Evolutionary conservation across 1,140 invertebrate species (phyloP), one percentile per base, ranked within the genome.

Genomic region (Aphaenogaster ashmeadi): DNA sequence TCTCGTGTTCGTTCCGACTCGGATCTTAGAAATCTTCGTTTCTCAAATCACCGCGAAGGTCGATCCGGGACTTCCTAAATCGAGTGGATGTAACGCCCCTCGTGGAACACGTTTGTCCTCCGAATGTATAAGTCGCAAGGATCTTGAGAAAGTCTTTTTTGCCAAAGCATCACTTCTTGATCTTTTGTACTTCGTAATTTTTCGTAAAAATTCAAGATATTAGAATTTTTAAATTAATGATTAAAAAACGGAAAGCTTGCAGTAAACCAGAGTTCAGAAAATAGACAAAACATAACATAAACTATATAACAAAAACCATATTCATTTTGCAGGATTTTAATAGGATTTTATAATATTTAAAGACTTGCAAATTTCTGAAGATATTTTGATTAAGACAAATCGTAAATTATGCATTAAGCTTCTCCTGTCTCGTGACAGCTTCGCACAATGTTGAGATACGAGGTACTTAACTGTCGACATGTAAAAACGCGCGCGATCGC

Each of bases 11-110:
- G 44, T 36, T 79, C 7, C 74, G 75, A 52, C 56, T 78, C 41
- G 33, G 89, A 92, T 90, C 87, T 91, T 92, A 92, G 92, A 92
- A 83, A 91, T 62, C 64, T 86, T 66, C 50, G 38, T 74, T 58
- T 0, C 52, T 72, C 66, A 54, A 72, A 44, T 83, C 66, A 27
- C 38, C 13, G 50, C 58, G 58, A 86, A 86, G 83, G 74, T 4
- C 47, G 81, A 21, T 9, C 33, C 27, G 18, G 11, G 27, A 78
- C 33, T 80, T 80, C 79, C 21, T 60, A 87, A 71, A 87, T 58
- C 78, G 44, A 52, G 11, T 52, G 52, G 71, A 54, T 33, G 47
- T 67, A 54, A 69, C 38, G 79, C 66, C 67, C 52, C 52, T 83
- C 38, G n/a, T 15, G 21, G n/a, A 67, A 33, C 33, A 74, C 38